A percentile compares a stretch with the other conserved stretches of the same genome.
phyloP scores from a whole-genome alignment of 2,888 invertebrate genomes.

The Limnephilus auricula region DNA sequence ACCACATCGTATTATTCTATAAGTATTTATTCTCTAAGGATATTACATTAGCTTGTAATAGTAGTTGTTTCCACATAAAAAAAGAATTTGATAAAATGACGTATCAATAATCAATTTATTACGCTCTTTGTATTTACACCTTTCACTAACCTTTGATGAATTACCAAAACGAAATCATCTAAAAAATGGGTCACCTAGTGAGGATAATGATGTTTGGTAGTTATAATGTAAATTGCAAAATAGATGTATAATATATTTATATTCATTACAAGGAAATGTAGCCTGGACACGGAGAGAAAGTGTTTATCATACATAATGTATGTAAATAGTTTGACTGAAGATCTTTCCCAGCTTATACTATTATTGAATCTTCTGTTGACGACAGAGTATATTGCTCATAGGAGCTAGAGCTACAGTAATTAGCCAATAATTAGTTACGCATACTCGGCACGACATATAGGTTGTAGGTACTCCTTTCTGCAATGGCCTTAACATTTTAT shows the following conservation, averaged over 20 bases:
- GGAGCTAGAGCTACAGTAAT: background rate
- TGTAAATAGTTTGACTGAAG: slow-evolving; percentile 12
- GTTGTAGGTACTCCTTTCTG: background rate
- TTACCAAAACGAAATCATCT: background rate
- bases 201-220: background rate
- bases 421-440: background rate
- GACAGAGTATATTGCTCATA: background rate
- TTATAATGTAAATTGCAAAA: background rate
- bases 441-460: background rate
- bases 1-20: background rate
- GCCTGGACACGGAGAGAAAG: slow-evolving; percentile 9
- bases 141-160: background rate
- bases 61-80: background rate
- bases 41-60: background rate
- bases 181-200: background rate
- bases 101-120: background rate
- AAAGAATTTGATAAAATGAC: background rate
- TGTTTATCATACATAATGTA: background rate
- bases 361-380: background rate
- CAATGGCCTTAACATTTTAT: slow-evolving; percentile 34
- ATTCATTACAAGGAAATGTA: slow-evolving; percentile 14
- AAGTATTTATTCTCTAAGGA: background rate
- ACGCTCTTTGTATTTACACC: background rate
- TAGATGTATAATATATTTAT: background rate
- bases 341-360: background rate